phyloP scores from a whole-genome alignment of 2,113 vertebrate species.

The Rhagologus leucostigma region DNA sequence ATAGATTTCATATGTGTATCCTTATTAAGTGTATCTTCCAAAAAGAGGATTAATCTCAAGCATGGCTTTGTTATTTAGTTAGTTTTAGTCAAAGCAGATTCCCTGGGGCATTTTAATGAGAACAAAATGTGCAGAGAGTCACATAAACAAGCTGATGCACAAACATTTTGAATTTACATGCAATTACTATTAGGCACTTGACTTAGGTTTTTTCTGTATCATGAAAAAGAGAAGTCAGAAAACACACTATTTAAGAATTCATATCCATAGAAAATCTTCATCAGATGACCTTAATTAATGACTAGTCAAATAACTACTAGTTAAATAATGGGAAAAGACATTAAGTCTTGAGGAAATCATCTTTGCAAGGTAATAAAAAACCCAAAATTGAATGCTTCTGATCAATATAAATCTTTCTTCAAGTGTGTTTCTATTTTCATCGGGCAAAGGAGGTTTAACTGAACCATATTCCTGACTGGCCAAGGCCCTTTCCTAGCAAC shows the following conservation, averaged over 20 bases:
- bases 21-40: conserved; percentile 31
- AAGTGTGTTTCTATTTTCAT: not conserved
- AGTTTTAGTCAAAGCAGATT: conserved; percentile 36
- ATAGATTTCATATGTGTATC: not conserved
- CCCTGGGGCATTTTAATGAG: conserved; percentile 41
- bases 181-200: not conserved
- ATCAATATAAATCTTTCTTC: not conserved
- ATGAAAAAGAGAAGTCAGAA: not conserved
- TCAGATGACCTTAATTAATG: not conserved
- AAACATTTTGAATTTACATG: conserved; percentile 60
- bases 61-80: conserved; percentile 34
- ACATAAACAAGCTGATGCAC: conserved; percentile 12
- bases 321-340: not conserved
- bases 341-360: not conserved
- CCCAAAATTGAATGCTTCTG: not conserved
- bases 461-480: not conserved
- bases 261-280: not conserved
- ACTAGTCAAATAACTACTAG: not conserved
- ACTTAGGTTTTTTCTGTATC: not conserved
- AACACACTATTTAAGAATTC: not conserved
- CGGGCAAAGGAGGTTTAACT: not conserved
- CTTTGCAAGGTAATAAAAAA: not conserved
- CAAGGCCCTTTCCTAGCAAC: not conserved
- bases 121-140: conserved; percentile 2
- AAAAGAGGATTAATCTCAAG: conserved; percentile 36